Evolutionary conservation across 1,140 invertebrate species (phyloP).

Genomic region (Zelostemma sp.): DNA sequence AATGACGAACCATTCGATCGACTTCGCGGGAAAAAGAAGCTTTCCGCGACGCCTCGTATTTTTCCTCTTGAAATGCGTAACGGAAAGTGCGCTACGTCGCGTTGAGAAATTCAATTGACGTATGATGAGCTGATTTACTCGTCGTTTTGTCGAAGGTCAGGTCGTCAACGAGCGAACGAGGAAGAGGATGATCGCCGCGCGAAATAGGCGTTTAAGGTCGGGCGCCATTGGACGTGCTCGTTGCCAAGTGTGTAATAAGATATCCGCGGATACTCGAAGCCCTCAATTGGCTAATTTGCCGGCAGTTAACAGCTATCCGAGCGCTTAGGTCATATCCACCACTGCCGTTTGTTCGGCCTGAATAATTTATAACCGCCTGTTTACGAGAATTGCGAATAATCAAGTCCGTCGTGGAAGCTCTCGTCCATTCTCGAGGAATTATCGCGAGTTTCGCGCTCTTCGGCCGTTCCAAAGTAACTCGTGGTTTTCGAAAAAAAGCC

Average conservation of each 20-base stretch:
- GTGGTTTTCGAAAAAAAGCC: too few species aligned
- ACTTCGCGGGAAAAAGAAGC: too few species aligned
- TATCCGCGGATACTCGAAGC: constrained; percentile 72
- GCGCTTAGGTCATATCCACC: constrained; percentile 69
- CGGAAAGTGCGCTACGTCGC: not conserved
- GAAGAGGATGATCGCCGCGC: constrained; percentile 55
- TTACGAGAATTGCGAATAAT: constrained; percentile 72
- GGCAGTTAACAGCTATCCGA: constrained; percentile 69
- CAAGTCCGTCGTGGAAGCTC: constrained; percentile 62
- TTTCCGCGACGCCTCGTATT: not conserved
- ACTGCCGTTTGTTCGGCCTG: constrained; percentile 67
- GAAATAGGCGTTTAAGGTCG: constrained; percentile 57
- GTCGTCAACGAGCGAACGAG: constrained; percentile 49
- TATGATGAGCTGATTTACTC: constrained; percentile 44
- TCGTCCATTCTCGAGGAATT: constrained; percentile 25
- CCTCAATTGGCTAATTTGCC: constrained; percentile 72
- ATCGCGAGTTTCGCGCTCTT: constrained; percentile 1
- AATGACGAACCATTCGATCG: constrained; percentile 51
- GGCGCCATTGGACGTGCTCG: constrained; percentile 61
- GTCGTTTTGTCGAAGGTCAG: constrained; percentile 51
- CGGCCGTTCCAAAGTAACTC: too few species aligned
- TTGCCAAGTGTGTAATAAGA: constrained; percentile 70
- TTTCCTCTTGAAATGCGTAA: not conserved
- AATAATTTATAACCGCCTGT: constrained; percentile 72
- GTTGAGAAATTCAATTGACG: constrained; percentile 27